Evolutionary conservation across 2,888 invertebrate genomes (phyloP).

Genomic region (Ophion ventricosus): DNA sequence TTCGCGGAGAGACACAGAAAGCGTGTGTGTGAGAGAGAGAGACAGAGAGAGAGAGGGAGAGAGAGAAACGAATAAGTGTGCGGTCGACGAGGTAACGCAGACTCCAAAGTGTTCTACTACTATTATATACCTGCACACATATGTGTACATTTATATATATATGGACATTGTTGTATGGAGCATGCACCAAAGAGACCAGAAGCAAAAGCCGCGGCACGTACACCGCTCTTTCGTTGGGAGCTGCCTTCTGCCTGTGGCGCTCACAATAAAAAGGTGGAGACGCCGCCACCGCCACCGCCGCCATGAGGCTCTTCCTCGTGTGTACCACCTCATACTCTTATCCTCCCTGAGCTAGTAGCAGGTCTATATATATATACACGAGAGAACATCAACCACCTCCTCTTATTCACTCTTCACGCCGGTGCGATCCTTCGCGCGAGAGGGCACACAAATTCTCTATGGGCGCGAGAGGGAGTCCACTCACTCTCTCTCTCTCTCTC

Average conservation of each 20-base stretch:
- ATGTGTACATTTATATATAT: conserved; percentile 27
- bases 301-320: conserved; percentile 66
- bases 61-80: conserved; percentile 78
- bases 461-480: neutral
- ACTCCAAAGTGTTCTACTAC: conserved; percentile 53
- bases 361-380: conserved; percentile 13
- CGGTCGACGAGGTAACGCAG: conserved; percentile 60
- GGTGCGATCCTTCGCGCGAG: conserved; percentile 10
- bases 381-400: conserved; percentile 18
- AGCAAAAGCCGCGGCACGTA: conserved; percentile 66
- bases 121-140: neutral
- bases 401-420: conserved; percentile 25
- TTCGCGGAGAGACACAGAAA: conserved; percentile 20
- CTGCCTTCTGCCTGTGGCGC: conserved; percentile 80
- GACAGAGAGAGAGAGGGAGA: conserved; percentile 32
- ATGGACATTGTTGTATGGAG: conserved; percentile 39
- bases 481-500: conserved; percentile 1
- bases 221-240: conserved; percentile 52
- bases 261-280: conserved; percentile 83
- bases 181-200: conserved; percentile 57
- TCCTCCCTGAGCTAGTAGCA: neutral
- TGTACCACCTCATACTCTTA: conserved; percentile 62
- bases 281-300: conserved; percentile 80
- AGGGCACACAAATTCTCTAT: neutral
- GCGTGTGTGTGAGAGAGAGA: neutral